Conservation (phyloP, 2,888 invertebrate species). For the Chrysina gloriosa region DNA sequence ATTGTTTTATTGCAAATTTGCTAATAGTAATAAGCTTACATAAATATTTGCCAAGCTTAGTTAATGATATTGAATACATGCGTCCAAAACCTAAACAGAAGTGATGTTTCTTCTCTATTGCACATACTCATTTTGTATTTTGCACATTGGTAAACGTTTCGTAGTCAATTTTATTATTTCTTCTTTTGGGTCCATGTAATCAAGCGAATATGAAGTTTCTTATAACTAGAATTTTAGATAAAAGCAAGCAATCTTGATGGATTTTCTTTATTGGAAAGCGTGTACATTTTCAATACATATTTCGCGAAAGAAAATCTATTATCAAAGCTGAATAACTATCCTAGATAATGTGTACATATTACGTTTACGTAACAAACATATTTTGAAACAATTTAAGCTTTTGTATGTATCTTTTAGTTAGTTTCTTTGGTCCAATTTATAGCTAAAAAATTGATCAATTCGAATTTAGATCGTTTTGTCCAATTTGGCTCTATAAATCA, state of each 20-base stretch:
- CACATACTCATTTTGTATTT: too few species aligned
- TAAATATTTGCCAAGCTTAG: too few species aligned
- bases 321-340: too few species aligned
- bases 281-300: too few species aligned
- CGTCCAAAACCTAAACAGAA: background rate
- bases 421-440: conserved; percentile 4
- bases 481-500: background rate
- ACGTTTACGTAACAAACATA: background rate
- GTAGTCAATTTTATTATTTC: background rate
- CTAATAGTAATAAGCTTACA: too few species aligned
- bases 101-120: background rate
- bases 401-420: background rate
- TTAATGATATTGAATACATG: conserved; percentile 6
- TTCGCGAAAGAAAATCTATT: too few species aligned
- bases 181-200: conserved; percentile 3
- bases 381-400: background rate
- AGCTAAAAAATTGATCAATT: conserved; percentile 5
- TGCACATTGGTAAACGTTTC: too few species aligned
- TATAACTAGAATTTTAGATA: too few species aligned
- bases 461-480: background rate
- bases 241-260: too few species aligned
- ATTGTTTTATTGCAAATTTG: too few species aligned
- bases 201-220: background rate
- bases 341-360: too few species aligned
- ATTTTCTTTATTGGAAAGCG: too few species aligned